A percentile compares a stretch with the other conserved stretches of the same genome.
phyloP scores from a whole-genome alignment of 2,797 vertebrate genomes.

The Spinibarbus caldwelli region DNA sequence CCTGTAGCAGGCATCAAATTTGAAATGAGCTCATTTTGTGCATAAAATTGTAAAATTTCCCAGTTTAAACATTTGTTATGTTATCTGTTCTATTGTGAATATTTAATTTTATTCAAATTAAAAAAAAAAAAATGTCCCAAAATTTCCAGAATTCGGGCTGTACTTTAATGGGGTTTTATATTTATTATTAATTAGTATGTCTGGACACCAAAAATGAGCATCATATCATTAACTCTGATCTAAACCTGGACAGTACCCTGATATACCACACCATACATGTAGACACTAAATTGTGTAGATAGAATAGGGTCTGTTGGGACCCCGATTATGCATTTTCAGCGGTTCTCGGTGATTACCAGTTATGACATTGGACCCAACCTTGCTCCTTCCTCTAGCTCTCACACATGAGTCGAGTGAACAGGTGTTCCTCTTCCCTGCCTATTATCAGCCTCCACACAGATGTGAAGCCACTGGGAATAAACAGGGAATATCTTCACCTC shows the following conservation, averaged over 20 bases:
- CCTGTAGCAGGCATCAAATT: too few relatives aligned
- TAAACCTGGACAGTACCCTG: not conserved
- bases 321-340: slow-evolving; percentile 18
- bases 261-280: not conserved
- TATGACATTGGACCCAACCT: slow-evolving; percentile 33
- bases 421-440: slow-evolving; percentile 25
- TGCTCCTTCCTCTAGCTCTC: slow-evolving; percentile 21
- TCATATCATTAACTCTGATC: not conserved
- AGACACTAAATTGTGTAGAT: not conserved
- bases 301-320: not conserved
- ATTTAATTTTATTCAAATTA: too few relatives aligned
- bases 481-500: slow-evolving; percentile 44
- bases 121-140: too few relatives aligned
- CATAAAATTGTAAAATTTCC: too few relatives aligned
- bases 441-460: slow-evolving; percentile 40
- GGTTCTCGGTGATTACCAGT: slow-evolving; percentile 42
- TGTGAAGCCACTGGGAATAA: slow-evolving; percentile 43
- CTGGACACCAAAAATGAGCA: not conserved
- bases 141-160: too few relatives aligned
- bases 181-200: not conserved
- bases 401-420: not conserved
- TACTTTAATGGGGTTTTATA: too few relatives aligned
- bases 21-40: too few relatives aligned
- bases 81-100: too few relatives aligned
- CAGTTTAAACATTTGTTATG: too few relatives aligned